Conservation (phyloP, 1,140 invertebrate species). For the Drosophila sturtevanti region DNA sequence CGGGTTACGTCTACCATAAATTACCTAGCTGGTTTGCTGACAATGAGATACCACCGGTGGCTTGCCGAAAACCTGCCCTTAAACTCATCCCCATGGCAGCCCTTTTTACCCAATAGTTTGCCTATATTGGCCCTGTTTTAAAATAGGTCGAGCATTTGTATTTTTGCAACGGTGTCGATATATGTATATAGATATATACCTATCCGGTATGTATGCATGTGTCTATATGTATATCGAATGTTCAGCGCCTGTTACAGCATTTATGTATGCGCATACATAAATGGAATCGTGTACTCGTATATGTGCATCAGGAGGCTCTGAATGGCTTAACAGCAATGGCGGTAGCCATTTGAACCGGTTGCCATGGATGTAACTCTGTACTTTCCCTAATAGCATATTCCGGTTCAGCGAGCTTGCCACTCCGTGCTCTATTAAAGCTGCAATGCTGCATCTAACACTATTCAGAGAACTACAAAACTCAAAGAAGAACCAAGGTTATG, state of each 20-base stretch:
- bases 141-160: slow-evolving; percentile 48
- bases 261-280: slow-evolving; percentile 29
- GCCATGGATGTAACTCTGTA: not conserved
- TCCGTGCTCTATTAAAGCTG: not conserved
- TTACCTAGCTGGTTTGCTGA: not conserved
- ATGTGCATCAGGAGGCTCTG: slow-evolving; percentile 22
- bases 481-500: not conserved
- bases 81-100: not conserved
- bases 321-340: slow-evolving; percentile 14
- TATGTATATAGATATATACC: not conserved
- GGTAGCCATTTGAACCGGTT: not conserved
- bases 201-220: not conserved
- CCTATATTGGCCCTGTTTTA: slow-evolving; percentile 24
- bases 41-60: not conserved
- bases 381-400: not conserved
- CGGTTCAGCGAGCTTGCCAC: slow-evolving; percentile 8
- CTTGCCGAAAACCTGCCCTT: not conserved
- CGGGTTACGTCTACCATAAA: not conserved
- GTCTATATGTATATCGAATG: not conserved
- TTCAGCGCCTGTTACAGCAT: slow-evolving; percentile 11
- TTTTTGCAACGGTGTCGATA: slow-evolving; percentile 42
- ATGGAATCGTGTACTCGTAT: slow-evolving; percentile 34
- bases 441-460: not conserved
- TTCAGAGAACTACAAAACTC: not conserved
- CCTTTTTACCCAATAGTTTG: not conserved